A percentile compares a stretch with the other conserved stretches of the same genome.
Conservation (phyloP, 2,797 vertebrate species). For the Bryconaethiops microstoma region DNA sequence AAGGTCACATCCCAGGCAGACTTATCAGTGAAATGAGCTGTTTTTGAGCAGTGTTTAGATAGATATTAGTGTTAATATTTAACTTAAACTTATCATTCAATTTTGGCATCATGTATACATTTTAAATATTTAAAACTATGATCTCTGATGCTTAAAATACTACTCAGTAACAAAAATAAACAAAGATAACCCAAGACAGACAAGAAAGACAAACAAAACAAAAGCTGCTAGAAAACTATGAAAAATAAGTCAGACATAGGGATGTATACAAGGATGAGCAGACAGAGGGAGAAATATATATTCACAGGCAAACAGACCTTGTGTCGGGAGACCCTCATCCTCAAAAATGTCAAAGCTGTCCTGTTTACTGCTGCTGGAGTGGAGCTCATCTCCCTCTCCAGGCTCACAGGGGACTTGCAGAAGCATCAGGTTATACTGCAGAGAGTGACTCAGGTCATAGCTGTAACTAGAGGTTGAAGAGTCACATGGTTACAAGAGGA, state of each 20-base stretch:
- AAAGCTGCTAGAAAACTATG: neutral
- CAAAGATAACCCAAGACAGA: no score
- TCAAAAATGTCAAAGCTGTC: slow-evolving; percentile 99
- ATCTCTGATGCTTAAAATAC: no score
- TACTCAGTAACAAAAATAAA: no score
- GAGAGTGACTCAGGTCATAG: slow-evolving; percentile 96
- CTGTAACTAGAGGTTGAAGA: slow-evolving; percentile 84
- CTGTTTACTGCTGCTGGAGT: slow-evolving; percentile 75
- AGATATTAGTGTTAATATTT: no score
- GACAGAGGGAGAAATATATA: neutral
- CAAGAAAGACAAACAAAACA: neutral
- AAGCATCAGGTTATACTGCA: slow-evolving; percentile 94
- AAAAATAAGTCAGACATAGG: neutral
- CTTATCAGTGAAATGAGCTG: no score
- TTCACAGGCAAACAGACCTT: slow-evolving; percentile 71
- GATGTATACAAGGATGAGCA: neutral
- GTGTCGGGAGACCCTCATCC: slow-evolving; percentile 90
- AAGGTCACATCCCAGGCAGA: no score
- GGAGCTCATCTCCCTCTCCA: slow-evolving; percentile 78
- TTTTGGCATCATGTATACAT: no score
- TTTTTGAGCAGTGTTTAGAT: no score
- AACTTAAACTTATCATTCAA: no score
- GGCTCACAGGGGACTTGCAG: slow-evolving; percentile 86
- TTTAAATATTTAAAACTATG: no score
- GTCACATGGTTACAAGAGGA: slow-evolving; percentile 18